phyloP scores from a whole-genome alignment of 2,888 invertebrate genomes.

The Aporophyla lueneburgensis region DNA sequence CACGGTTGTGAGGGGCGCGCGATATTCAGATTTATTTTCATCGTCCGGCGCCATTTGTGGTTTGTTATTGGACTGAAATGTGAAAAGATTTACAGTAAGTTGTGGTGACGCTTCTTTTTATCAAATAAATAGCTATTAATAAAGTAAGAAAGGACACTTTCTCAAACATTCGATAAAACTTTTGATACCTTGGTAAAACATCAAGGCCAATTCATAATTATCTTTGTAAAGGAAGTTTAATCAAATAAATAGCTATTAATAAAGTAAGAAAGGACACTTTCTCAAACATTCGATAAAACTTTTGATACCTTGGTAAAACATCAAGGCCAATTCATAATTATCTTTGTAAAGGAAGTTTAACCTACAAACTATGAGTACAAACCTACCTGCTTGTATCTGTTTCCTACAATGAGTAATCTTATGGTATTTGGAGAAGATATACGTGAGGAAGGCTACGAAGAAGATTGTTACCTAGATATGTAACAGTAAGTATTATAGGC shows the following conservation, averaged over 20 bases:
- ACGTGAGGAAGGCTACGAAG: neutral
- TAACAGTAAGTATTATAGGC: neutral
- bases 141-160: neutral
- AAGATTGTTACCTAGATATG: neutral
- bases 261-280: neutral
- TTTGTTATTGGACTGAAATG: conserved; percentile 75
- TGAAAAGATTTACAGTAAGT: neutral
- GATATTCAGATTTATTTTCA: conserved; percentile 81
- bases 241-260: neutral
- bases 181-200: neutral
- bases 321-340: neutral
- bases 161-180: neutral
- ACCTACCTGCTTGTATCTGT: neutral
- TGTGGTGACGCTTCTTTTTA: no score
- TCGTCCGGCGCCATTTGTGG: conserved; percentile 83
- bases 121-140: neutral
- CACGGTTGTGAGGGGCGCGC: conserved; percentile 92
- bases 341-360: neutral
- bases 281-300: neutral
- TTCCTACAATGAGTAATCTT: neutral
- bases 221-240: neutral
- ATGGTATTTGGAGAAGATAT: neutral
- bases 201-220: neutral
- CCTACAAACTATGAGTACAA: neutral
- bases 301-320: neutral